Evolutionary conservation across 1,140 invertebrate genomes (phyloP), one percentile per base, ranked within the genome.

Genomic region (Copidosoma floridanum): DNA sequence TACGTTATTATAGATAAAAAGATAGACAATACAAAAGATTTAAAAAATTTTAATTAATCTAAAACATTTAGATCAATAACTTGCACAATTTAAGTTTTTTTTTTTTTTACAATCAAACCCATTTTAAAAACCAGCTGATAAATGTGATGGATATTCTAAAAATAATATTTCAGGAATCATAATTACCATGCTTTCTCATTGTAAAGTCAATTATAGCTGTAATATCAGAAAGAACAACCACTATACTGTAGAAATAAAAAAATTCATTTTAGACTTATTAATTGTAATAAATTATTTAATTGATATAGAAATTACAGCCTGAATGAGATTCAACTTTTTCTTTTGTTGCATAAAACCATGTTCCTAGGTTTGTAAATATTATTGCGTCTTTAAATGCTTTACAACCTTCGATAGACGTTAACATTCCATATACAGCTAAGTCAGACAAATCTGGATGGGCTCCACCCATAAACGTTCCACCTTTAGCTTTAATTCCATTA

Each of bases 341-440:
- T 52, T 81, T 82, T 61, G 85, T 78, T 37, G 75, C 75, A 57
- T 75, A 71, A 64, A 82, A 86, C 85, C 85, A 86, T 38, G 57
- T 63, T 51, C 75, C 78, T 53, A 96, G 86, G 50, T 86, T 85
- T 1, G 92, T 93, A 72, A 93, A 82, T n/a, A 79, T 56, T 16
- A 85, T 64, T 21, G 93, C 79, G 74, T 99, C 97, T 69, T 89
- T 79, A 75, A 99, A 99, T 4, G 97, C 94, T 48, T 83, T 68
- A 71, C 95, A 98, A 0, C 97, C 97, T 82, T 98, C 95, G 71
- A 99, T 97, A 70, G 95, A 96, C 67, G 86, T 93, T 3, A 99
- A 80, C 11, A 96, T 86, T 12, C 97, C 97, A 77, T 92, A 99
- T 0, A 99, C 90, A 6, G 94, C 86, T 44, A 99, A 82, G 84